Conservation (phyloP, 2,797 vertebrate species). For the Pipistrellus kuhlii region DNA sequence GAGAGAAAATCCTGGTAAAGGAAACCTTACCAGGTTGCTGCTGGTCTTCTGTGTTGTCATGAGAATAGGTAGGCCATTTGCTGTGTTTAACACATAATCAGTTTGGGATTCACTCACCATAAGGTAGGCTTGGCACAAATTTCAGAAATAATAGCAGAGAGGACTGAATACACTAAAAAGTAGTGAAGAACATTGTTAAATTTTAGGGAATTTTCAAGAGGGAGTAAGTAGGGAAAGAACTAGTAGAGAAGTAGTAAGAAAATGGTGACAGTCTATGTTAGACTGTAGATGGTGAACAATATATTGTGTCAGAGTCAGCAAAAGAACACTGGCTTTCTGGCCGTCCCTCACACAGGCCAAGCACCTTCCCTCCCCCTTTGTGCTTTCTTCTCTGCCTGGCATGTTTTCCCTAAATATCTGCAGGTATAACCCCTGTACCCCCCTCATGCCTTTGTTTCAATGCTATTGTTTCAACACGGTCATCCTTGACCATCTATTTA, state of each 20-base stretch:
- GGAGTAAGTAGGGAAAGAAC: not conserved
- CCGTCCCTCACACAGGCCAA: not conserved
- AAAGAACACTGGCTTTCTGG: not conserved
- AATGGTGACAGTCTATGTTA: not conserved
- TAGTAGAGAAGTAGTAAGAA: not conserved
- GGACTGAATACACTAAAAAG: not conserved
- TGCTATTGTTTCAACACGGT: not conserved
- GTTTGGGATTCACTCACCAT: not conserved
- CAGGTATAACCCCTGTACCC: not conserved
- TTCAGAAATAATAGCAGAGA: constrained; percentile 42
- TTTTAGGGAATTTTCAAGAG: constrained; percentile 17
- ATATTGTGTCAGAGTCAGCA: not conserved
- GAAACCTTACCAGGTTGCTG: not conserved
- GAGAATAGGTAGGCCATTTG: not conserved
- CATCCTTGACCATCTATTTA: not conserved
- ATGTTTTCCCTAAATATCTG: not conserved
- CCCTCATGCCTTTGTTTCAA: not conserved
- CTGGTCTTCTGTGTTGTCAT: not conserved
- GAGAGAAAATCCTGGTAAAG: not conserved
- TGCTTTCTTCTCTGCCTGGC: not conserved
- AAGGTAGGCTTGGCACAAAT: not conserved
- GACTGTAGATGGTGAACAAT: not conserved
- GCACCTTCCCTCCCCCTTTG: not conserved
- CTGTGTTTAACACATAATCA: not conserved
- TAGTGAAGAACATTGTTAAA: not conserved